phyloP scores from a whole-genome alignment of 2,797 vertebrate genomes.

The Micromesistius poutassou region DNA sequence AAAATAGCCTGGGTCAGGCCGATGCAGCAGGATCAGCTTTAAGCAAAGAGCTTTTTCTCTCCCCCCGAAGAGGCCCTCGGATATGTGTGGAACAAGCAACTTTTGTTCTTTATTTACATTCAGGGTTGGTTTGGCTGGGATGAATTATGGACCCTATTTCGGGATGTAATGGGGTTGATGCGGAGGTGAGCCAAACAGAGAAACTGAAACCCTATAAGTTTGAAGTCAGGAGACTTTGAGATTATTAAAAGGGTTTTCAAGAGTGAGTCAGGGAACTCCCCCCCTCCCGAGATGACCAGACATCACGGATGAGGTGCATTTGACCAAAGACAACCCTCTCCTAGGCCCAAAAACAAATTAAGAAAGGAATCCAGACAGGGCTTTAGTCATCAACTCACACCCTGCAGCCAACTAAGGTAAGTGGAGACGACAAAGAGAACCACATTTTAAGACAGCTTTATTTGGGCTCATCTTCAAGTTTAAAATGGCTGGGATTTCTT shows the following conservation, averaged over 20 bases:
- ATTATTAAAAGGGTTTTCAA: constrained; percentile 50
- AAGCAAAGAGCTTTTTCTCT: constrained; percentile 36
- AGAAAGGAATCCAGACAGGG: constrained; percentile 31
- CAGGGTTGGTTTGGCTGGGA: constrained; percentile 59
- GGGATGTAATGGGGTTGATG: constrained; percentile 58
- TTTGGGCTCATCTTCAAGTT: neutral
- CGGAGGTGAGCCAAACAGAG: constrained; percentile 64
- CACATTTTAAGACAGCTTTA: neutral
- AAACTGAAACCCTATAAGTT: constrained; percentile 64
- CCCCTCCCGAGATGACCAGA: constrained; percentile 41
- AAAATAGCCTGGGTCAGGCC: constrained; percentile 55
- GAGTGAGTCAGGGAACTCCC: constrained; percentile 51
- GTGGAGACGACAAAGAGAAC: no score
- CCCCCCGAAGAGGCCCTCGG: constrained; percentile 54
- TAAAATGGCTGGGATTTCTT: neutral
- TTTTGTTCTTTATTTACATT: constrained; percentile 75
- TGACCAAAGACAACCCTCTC: constrained; percentile 35
- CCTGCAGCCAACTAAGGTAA: neutral
- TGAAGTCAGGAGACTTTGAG: constrained; percentile 47
- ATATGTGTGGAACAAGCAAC: constrained; percentile 65
- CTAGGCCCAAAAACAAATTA: constrained; percentile 36
- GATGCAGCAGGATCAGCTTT: constrained; percentile 61
- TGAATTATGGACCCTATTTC: constrained; percentile 68
- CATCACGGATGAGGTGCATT: constrained; percentile 36
- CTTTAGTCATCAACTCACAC: neutral